Conservation (phyloP, 2,888 invertebrate genomes). For the Synergus laeviventris region DNA sequence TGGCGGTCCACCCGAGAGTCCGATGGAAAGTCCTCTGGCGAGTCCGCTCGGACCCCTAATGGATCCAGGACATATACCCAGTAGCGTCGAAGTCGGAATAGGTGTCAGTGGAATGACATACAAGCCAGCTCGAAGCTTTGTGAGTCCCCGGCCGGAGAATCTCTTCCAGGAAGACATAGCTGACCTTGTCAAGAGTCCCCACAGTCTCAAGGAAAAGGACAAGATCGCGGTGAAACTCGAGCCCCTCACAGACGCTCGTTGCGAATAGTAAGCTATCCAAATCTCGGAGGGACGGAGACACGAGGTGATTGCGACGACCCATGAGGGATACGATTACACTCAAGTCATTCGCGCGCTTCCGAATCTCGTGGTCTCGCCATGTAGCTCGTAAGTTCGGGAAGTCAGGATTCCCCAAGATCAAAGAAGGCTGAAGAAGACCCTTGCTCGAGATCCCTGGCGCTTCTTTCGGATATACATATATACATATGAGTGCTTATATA, state of each 20-base stretch:
- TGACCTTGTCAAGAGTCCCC: slow-evolving; percentile 80
- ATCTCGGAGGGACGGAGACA: slow-evolving; percentile 32
- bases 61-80: slow-evolving; percentile 78
- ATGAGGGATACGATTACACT: slow-evolving; percentile 36
- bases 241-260: slow-evolving; percentile 81
- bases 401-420: slow-evolving; percentile 52
- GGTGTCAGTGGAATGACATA: slow-evolving; percentile 82
- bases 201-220: slow-evolving; percentile 73
- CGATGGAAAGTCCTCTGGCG: slow-evolving; percentile 81
- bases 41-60: slow-evolving; percentile 82
- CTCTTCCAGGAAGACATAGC: slow-evolving; percentile 82
- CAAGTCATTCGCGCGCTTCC: slow-evolving; percentile 48
- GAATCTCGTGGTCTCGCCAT: slow-evolving; percentile 53
- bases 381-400: slow-evolving; percentile 46
- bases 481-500: slow-evolving; percentile 40
- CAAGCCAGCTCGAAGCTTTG: slow-evolving; percentile 82
- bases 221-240: slow-evolving; percentile 85
- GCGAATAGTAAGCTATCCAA: slow-evolving; percentile 77
- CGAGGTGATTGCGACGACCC: slow-evolving; percentile 43
- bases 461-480: slow-evolving; percentile 34
- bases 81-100: slow-evolving; percentile 79
- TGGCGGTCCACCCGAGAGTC: slow-evolving; percentile 78
- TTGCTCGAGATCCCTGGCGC: slow-evolving; percentile 27
- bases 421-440: slow-evolving; percentile 39
- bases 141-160: slow-evolving; percentile 80